These are phyloP conservation scores for Hystrix cristata DNA, from an alignment of 2,113 vertebrate genomes.

Conservation along the genomic window DNA sequence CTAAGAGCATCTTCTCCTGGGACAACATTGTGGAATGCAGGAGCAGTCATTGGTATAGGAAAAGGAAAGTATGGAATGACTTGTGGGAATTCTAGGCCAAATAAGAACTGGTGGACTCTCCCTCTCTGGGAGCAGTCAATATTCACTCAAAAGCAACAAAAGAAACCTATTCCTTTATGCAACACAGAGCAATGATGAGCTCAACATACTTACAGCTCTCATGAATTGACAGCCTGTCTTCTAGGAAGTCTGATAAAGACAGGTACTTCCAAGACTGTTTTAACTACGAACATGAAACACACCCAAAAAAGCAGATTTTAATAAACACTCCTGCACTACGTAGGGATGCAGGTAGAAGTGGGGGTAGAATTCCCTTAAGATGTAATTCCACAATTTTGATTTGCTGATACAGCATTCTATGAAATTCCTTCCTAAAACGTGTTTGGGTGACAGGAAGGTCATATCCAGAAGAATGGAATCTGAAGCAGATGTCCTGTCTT, in stretches of 20 bases:
- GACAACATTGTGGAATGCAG: neutral
- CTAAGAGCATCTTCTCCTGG: neutral
- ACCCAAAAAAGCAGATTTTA: neutral
- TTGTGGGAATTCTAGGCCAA: neutral
- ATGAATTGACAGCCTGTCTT: neutral
- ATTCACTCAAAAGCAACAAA: neutral
- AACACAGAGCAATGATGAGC: neutral
- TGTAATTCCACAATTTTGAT: neutral
- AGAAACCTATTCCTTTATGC: neutral
- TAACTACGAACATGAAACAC: neutral
- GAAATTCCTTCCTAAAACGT: slow-evolving; percentile 47
- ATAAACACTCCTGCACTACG: neutral
- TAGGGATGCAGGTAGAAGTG: neutral
- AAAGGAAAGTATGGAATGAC: neutral
- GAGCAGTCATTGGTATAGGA: neutral
- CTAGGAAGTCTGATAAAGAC: neutral
- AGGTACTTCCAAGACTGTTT: neutral
- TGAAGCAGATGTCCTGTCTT: neutral
- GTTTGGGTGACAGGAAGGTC: neutral
- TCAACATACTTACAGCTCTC: neutral
- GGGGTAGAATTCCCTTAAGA: neutral
- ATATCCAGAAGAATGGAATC: neutral
- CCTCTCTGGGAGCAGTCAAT: neutral
- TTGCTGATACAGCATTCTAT: neutral
- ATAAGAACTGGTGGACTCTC: neutral